Percentiles rank a stretch among this genome's conserved stretches.
Evolutionary conservation across 2,797 vertebrate species (phyloP).

Genomic region (Chrysocyon brachyurus): DNA sequence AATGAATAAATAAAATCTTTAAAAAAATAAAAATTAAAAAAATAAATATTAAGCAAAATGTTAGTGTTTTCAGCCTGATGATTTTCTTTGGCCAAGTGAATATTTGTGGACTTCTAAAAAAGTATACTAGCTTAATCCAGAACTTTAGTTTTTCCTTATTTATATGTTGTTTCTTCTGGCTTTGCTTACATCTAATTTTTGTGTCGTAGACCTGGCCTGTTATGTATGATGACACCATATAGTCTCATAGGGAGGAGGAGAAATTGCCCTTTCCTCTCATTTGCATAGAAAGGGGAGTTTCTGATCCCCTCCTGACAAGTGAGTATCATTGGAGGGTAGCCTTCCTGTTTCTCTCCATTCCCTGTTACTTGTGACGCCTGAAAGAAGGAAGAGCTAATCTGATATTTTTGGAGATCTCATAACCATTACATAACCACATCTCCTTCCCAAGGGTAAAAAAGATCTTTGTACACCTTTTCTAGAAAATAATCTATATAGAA

Average conservation of each 20-base stretch:
- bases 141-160: not conserved
- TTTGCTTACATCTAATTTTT: constrained; percentile 20
- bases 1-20: no score
- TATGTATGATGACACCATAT: not conserved
- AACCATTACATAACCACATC: not conserved
- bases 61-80: constrained; percentile 25
- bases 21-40: no score
- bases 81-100: not conserved
- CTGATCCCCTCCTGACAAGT: not conserved
- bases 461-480: not conserved
- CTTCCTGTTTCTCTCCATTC: not conserved
- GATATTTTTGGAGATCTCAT: not conserved
- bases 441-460: not conserved
- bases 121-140: not conserved
- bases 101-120: constrained; percentile 35
- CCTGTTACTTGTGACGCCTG: not conserved
- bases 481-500: not conserved
- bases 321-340: not conserved
- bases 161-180: not conserved
- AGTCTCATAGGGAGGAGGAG: not conserved
- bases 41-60: constrained; percentile 29
- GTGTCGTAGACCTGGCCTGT: not conserved
- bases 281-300: not conserved
- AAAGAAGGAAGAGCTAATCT: not conserved
- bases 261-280: not conserved